phyloP scores from a whole-genome alignment of 2,888 invertebrate species.

The Odontocolon sp. region DNA sequence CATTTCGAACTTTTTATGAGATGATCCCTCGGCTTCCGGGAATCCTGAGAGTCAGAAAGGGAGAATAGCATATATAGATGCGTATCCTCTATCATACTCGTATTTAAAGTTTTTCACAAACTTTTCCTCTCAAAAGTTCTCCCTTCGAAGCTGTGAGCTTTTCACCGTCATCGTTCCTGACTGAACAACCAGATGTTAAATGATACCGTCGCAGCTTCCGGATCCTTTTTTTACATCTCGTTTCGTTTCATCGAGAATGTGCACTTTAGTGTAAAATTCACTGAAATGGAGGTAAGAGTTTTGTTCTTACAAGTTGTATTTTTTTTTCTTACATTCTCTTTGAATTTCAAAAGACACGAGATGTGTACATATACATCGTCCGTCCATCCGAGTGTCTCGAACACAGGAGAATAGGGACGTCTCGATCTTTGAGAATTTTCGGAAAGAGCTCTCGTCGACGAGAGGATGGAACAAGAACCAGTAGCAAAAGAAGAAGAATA shows the following conservation, averaged over 20 bases:
- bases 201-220: not conserved
- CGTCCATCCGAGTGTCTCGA: no score
- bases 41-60: slow-evolving; percentile 5
- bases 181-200: slow-evolving; percentile 5
- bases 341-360: no score
- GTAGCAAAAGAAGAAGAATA: no score
- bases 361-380: no score
- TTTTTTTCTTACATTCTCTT: no score
- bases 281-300: no score
- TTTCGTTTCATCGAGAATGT: not conserved
- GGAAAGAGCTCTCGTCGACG: no score
- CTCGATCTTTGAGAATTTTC: no score
- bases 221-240: not conserved
- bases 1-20: slow-evolving; percentile 22
- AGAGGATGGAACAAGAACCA: no score
- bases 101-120: slow-evolving; percentile 35
- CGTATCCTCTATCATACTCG: slow-evolving; percentile 4
- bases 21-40: slow-evolving; percentile 14
- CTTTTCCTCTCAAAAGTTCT: slow-evolving; percentile 13
- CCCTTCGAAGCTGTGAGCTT: not conserved
- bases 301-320: no score
- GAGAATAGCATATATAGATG: not conserved
- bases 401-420: no score
- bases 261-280: no score
- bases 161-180: not conserved